Evolutionary conservation across 2,113 vertebrate species (phyloP).

Genomic region (Pyrgilauda ruficollis): DNA sequence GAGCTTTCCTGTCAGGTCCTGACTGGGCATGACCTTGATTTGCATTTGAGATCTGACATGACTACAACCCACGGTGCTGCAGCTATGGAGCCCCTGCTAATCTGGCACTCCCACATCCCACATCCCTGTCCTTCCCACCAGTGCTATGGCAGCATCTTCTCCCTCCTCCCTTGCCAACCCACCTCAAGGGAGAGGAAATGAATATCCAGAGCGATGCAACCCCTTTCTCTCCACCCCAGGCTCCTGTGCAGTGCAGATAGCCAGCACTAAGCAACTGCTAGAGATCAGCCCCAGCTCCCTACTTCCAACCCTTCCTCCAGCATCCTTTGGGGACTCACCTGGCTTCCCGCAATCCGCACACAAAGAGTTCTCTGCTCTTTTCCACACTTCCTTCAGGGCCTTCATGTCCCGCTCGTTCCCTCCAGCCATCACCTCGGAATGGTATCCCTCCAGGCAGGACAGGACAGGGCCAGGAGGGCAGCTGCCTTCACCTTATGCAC

Average conservation of each 20-base stretch:
- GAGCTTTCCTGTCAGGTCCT: conserved; percentile 45
- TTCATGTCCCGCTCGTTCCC: not conserved
- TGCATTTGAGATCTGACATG: not conserved
- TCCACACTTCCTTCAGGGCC: conserved; percentile 59
- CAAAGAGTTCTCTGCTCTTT: conserved; percentile 48
- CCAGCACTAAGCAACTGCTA: not conserved
- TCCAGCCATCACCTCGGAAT: not conserved
- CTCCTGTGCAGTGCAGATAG: not conserved
- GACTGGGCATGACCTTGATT: conserved; percentile 42
- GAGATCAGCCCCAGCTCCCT: not conserved
- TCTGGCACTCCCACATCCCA: not conserved
- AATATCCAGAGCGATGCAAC: not conserved
- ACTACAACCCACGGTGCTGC: not conserved
- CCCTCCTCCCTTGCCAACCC: not conserved
- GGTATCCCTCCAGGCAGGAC: not conserved
- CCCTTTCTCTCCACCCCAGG: not conserved
- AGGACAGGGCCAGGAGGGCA: not conserved
- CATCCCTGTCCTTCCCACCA: not conserved
- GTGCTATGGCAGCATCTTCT: not conserved
- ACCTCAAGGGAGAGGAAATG: not conserved
- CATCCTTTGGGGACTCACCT: not conserved
- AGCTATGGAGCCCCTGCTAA: not conserved
- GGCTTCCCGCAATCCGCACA: conserved; percentile 45
- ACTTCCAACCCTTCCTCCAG: not conserved
- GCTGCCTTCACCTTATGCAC: not conserved